Percentiles rank a stretch among this genome's conserved stretches.
These are phyloP conservation scores for Neocloeon triangulifer DNA, from an alignment of 1,140 invertebrate genomes.

Conservation along the genomic window DNA sequence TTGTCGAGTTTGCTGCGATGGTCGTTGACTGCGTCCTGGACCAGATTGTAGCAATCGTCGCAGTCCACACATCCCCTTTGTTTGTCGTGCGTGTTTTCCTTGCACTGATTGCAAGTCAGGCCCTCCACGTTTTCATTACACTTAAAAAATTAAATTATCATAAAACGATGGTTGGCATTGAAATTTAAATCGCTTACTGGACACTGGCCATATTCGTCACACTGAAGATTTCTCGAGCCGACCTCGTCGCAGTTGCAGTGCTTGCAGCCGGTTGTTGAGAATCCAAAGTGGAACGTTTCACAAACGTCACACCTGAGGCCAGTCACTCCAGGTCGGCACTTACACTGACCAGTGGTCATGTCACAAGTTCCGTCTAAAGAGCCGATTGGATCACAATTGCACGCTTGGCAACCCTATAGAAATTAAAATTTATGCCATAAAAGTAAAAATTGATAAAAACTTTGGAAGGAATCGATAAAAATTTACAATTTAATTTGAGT, in stretches of 20 bases:
- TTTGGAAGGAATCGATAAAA: conserved; percentile 4
- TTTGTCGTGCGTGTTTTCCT: conserved; percentile 75
- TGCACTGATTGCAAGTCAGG: conserved; percentile 71
- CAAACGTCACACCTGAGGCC: conserved; percentile 70
- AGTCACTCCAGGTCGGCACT: conserved; percentile 63
- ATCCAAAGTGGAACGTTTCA: conserved; percentile 67
- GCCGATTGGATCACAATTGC: conserved; percentile 68
- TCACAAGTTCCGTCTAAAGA: conserved; percentile 67
- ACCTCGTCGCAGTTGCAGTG: conserved; percentile 73
- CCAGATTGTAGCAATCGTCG: conserved; percentile 80
- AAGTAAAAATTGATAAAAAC: conserved; percentile 3
- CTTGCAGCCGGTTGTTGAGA: conserved; percentile 62
- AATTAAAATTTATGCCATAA: no score
- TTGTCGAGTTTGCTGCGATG: conserved; percentile 54
- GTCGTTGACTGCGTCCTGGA: conserved; percentile 63
- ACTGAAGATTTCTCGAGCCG: conserved; percentile 65
- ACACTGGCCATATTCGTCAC: conserved; percentile 63
- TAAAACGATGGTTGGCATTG: background rate
- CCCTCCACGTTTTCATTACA: conserved; percentile 84
- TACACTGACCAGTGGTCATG: conserved; percentile 57
- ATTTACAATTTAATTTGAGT: no score
- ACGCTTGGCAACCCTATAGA: conserved; percentile 49
- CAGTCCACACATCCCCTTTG: conserved; percentile 73
- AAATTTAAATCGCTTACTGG: conserved; percentile 21
- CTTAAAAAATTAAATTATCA: conserved; percentile 12